Evolutionary conservation across 2,113 vertebrate genomes (phyloP), one percentile per base, ranked within the genome.

Genomic region (Paralichthys olivaceus): DNA sequence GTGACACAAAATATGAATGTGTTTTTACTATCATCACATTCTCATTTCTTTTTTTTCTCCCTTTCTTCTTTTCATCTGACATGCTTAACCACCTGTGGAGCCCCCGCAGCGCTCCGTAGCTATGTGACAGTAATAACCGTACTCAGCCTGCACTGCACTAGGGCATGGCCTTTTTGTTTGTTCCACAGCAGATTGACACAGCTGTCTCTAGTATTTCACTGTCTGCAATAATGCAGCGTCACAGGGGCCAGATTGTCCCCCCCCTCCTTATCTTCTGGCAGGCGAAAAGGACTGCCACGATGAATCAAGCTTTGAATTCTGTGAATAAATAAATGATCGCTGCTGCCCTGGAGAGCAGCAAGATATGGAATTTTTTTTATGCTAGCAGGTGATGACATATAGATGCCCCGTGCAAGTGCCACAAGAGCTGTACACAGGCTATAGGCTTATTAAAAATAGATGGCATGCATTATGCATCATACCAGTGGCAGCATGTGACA

Each of bases 181-280:
- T 60, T 55, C 47, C 74, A 63, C 64, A 20, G 51, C 75, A 70
- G 85, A 86, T 69, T 67, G 88, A 87, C 87, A 90, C 88, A 90
- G 89, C 87, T 89, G 89, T 90, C 84, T 87, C 49, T 63, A 74
- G 75, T 88, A 87, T 89, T 89, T 90, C 78, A 84, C 84, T 80
- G 75, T 84, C 79, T 82, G 55, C 62, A 88, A 87, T 84, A 84
- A 86, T 87, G 85, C 67, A 23, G 25, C 80, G 57, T 90, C 86
- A 89, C 76, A 69, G 57, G 62, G 80, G 67, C 79, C 78, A 89
- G 78, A 87, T 87, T 90, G 89, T 88, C 77, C 68, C 60, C 77
- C 75, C 77, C 68, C 60, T 76, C 75, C 75, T 80, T 86, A 89
- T 93, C 81, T 87, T 73, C 60, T 8, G 82, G 77, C 73, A 71